Evolutionary conservation across 2,113 vertebrate genomes (phyloP).

Genomic region (Solea solea): DNA sequence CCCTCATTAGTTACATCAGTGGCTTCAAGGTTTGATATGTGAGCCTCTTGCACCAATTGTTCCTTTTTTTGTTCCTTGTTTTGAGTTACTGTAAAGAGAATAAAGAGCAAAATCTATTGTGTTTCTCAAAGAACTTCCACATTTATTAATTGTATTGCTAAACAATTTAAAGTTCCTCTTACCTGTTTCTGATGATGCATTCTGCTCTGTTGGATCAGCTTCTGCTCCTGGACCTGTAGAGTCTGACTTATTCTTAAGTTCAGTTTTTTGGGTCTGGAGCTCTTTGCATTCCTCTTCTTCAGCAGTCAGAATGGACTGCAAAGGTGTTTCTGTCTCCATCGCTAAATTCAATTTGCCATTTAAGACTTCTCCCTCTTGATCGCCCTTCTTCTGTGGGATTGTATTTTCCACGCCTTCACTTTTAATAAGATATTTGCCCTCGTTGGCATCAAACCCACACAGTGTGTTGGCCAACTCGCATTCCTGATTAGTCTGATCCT

Average conservation of each 20-base stretch:
- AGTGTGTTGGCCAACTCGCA: background rate
- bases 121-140: background rate
- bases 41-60: conserved; percentile 15
- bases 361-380: conserved; percentile 1
- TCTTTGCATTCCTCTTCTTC: conserved; percentile 10
- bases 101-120: background rate
- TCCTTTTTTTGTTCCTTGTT: conserved; percentile 2
- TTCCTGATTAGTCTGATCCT: conserved; percentile 53
- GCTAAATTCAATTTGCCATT: background rate
- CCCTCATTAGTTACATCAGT: conserved; percentile 12
- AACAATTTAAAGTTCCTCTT: conserved; percentile 12
- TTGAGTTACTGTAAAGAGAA: conserved; percentile 32
- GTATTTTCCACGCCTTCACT: conserved; percentile 27
- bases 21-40: conserved; percentile 2
- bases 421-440: conserved; percentile 13
- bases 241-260: conserved; percentile 4
- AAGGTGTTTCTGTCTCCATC: background rate
- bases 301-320: background rate
- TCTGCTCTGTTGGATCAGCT: background rate
- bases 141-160: background rate
- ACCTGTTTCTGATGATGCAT: conserved; percentile 36
- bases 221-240: conserved; percentile 6
- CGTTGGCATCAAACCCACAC: background rate
- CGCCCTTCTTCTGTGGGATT: background rate
- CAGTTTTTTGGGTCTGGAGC: conserved; percentile 1